Conservation (phyloP, 2,113 vertebrate species). For the Grus americana region DNA sequence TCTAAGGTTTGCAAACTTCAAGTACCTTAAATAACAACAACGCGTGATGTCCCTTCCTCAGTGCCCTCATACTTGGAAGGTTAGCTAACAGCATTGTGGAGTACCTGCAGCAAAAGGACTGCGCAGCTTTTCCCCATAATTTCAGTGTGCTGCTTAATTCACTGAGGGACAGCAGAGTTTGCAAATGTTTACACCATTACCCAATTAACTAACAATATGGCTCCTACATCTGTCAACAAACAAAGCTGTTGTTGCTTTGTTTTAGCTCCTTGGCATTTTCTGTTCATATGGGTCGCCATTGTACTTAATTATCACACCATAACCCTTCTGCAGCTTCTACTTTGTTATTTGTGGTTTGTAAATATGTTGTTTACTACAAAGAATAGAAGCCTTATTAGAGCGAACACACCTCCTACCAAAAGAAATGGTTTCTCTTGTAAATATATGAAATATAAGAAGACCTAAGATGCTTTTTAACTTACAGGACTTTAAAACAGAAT, state of each 20-base stretch:
- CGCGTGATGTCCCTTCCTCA: not conserved
- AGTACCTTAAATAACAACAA: not conserved
- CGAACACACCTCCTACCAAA: conserved; percentile 16
- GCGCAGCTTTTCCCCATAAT: conserved; percentile 68
- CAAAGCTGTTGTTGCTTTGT: conserved; percentile 95
- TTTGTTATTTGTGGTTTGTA: conserved; percentile 80
- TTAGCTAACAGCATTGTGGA: not conserved
- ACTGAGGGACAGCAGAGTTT: conserved; percentile 89
- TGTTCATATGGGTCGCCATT: conserved; percentile 83
- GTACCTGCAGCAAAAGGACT: conserved; percentile 47
- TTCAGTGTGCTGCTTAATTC: conserved; percentile 74
- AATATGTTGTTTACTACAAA: conserved; percentile 69
- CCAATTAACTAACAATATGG: conserved; percentile 98
- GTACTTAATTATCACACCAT: conserved; percentile 84
- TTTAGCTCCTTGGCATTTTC: conserved; percentile 83
- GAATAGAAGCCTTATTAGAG: conserved; percentile 57
- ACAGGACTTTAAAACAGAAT: not conserved
- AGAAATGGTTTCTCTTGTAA: conserved; percentile 38
- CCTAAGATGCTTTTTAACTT: not conserved
- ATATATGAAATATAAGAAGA: not conserved
- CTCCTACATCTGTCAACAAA: conserved; percentile 98
- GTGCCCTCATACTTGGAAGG: not conserved
- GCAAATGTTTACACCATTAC: conserved; percentile 99
- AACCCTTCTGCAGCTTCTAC: conserved; percentile 78
- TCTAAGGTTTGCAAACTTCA: not conserved